These are phyloP conservation scores for Phyllostomus discolor DNA, from an alignment of 2,113 vertebrate species.

Conservation along the genomic window DNA sequence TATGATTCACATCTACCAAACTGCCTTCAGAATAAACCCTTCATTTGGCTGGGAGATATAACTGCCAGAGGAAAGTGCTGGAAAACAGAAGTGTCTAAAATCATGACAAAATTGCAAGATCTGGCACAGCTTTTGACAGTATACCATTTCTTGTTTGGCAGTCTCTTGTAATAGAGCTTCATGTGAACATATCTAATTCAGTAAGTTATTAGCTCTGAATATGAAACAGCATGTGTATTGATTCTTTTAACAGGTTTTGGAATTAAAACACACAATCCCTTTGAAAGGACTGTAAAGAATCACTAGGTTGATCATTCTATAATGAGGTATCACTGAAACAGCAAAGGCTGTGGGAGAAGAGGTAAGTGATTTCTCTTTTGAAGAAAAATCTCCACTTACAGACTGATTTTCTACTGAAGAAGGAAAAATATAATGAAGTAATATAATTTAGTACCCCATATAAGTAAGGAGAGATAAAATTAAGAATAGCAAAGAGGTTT, in stretches of 20 bases:
- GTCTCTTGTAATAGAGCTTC: not conserved
- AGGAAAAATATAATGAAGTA: not conserved
- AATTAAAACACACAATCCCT: constrained; percentile 6
- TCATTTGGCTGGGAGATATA: not conserved
- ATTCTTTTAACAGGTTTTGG: not conserved
- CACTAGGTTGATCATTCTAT: not conserved
- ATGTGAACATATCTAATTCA: not conserved
- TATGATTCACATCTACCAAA: not conserved
- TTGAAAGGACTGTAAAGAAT: not conserved
- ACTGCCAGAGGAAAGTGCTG: not conserved
- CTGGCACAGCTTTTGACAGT: not conserved
- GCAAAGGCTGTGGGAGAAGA: not conserved
- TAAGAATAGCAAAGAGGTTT: not conserved
- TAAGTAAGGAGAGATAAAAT: not conserved
- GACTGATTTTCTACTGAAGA: not conserved
- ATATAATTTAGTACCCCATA: not conserved
- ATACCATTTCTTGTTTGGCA: not conserved
- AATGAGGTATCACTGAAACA: not conserved
- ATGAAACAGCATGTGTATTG: not conserved
- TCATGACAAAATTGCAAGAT: not conserved
- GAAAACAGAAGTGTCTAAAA: not conserved
- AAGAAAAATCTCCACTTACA: not conserved
- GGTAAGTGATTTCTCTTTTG: not conserved
- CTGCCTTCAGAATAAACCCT: not conserved
- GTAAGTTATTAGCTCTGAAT: not conserved